Evolutionary conservation across 2,888 invertebrate species (phyloP), one percentile per base, ranked within the genome.

Genomic region (Coelogynopora nodosa): DNA sequence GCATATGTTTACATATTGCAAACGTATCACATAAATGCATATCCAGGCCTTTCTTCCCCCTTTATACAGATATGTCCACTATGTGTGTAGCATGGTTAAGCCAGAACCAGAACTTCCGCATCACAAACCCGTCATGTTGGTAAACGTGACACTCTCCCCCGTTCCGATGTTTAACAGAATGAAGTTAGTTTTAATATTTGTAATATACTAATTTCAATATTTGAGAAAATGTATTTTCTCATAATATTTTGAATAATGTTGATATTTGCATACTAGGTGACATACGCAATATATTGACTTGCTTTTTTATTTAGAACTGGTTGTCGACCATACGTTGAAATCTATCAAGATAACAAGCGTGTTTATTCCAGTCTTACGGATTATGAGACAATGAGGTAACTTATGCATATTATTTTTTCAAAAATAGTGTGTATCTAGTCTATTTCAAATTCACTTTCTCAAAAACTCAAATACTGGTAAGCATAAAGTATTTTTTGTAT

Each of bases 111-210:
- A 93, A 87, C 92, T 94, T 89, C 96, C 96, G 0, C 97, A 97
- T 92, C 95, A 94, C 90, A 94, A 94, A 90, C 95, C 96, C 0
- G 93, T 97, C 0, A 94, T 95, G n/a, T 92, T 98, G 88, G 94
- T 95, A 74, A 95, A 95, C 0, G 90, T 98, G 10, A 94, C 94
- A 23, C 94, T 98, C 90, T 94, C 95, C 89, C 97, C 97, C 0
- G 95, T 97, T 81, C 98, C 98, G 0, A 92, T 96, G 26, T 98
- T 97, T 93, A 98, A 97, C 10, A 96, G 96, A 93, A 94, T 95
- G 87, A 95, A 94, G 95, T 95, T 92, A 92, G 92, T 28, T 49
- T 49, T 49, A 49, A 13, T 49, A 49, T 13, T 90, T 0, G 26
- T 87, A 23, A 1, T n/a, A 85, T 31, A 27, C 5, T 86, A 18